phyloP scores from a whole-genome alignment of 1,140 invertebrate species.

The Charaxes varanes region DNA sequence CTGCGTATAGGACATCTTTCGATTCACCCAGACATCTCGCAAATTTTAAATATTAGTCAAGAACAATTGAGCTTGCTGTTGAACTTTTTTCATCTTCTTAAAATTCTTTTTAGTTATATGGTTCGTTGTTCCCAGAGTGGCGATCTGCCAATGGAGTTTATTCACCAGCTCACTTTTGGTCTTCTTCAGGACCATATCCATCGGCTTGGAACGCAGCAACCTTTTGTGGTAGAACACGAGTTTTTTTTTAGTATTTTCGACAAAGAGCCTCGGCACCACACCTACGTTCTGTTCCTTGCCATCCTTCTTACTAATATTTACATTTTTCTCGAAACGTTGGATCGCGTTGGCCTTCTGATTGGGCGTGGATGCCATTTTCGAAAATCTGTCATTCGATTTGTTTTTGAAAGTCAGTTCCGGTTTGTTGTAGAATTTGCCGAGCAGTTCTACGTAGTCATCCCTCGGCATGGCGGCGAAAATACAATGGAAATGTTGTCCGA shows the following conservation, averaged over 20 bases:
- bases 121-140: conserved; percentile 23
- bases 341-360: conserved; percentile 25
- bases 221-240: conserved; percentile 37
- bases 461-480: conserved; percentile 66
- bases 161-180: conserved; percentile 28
- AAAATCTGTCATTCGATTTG: conserved; percentile 29
- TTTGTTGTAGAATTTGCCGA: conserved; percentile 53
- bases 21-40: too few relatives aligned
- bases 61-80: conserved; percentile 48
- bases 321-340: conserved; percentile 20
- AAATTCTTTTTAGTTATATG: conserved; percentile 30
- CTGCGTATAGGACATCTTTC: too few relatives aligned
- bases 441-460: conserved; percentile 61
- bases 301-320: conserved; percentile 3
- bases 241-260: conserved; percentile 26
- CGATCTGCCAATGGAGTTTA: conserved; percentile 33
- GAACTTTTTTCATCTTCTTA: conserved; percentile 47
- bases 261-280: neutral
- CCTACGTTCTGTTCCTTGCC: conserved; percentile 8
- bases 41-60: conserved; percentile 44
- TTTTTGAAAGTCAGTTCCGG: conserved; percentile 19
- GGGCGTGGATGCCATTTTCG: conserved; percentile 25
- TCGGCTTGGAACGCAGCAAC: conserved; percentile 28
- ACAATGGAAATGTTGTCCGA: conserved; percentile 65
- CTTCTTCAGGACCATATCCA: conserved; percentile 29